Conservation (phyloP, 2,113 vertebrate species). For the Eulemur macaco region DNA sequence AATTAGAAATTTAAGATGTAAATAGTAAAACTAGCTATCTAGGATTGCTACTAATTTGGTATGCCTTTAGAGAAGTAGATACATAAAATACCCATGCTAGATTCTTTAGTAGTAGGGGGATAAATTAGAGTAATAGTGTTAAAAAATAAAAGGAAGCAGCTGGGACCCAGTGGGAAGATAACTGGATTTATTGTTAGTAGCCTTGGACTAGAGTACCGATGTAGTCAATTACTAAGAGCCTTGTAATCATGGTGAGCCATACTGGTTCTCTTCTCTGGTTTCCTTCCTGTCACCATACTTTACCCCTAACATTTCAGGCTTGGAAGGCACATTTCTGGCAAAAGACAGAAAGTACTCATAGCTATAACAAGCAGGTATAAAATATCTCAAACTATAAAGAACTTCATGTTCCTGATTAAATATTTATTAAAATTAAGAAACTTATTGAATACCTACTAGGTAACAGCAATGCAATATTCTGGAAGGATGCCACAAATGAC, state of each 20-base stretch:
- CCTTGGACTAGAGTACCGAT: neutral
- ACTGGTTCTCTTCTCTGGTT: neutral
- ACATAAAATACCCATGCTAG: neutral
- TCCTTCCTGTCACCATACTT: neutral
- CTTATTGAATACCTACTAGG: neutral
- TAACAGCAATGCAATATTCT: neutral
- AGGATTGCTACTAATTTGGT: neutral
- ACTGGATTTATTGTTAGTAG: neutral
- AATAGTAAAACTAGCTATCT: neutral
- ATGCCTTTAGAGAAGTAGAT: neutral
- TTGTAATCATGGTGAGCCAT: neutral
- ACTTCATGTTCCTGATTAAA: neutral
- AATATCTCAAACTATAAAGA: neutral
- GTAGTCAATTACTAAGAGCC: neutral
- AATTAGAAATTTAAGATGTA: neutral
- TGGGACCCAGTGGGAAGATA: neutral
- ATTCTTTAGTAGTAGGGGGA: neutral
- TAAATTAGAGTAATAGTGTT: neutral
- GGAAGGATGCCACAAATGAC: neutral
- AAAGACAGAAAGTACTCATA: neutral
- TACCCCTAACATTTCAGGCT: neutral
- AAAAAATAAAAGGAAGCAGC: neutral
- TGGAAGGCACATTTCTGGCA: neutral
- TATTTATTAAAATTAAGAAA: slow-evolving; percentile 35
- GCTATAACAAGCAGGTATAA: neutral